Evolutionary conservation across 2,113 vertebrate genomes (phyloP), one percentile per base, ranked within the genome.

Genomic region (Dipodomys spectabilis): DNA sequence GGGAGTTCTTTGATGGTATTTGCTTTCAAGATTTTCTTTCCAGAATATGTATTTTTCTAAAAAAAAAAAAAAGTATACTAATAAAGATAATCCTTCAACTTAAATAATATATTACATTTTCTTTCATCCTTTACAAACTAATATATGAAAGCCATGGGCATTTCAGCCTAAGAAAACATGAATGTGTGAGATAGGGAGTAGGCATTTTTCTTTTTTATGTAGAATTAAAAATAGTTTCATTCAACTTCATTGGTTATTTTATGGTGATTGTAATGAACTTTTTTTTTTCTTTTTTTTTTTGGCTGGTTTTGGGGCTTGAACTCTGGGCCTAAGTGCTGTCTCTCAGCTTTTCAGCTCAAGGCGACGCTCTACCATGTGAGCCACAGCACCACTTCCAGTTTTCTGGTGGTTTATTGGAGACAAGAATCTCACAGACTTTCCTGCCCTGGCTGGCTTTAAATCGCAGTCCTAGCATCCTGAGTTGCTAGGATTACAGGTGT

Each of bases 121-220:
- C 65, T 89, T 79, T 67, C 87, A 69, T 95, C 82, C 64, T 75
- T 95, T 93, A 72, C 80, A 88, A 88, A 88, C 65, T 45, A 62
- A 82, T 92, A 35, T 77, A 71, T 77, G 89, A 77, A 88, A 92
- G 89, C 69, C 57, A 32, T 69, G 12, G 90, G 53, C 53, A 49
- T 72, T 88, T 95, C 72, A 72, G 19, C 64, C 53, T 92, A 91
- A 84, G 94, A 88, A 84, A 88, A 90, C 86, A 83, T 67, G 23
- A 64, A 28, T 71, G 93, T 94, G 15, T 65, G 88, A 90, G 82
- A 77, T 92, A 92, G 84, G 32, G 25, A 57, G 65, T 2, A 0
- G 25, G 18, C 35, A 81, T 77, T 95, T 94, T 91, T 68, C 78
- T 94, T 84, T 45, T 93, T 93, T n/a, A 71, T 81, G 60, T 85